These are phyloP conservation scores for Drosophila eugracilis DNA, from an alignment of 1,140 invertebrate species.

Conservation along the genomic window DNA sequence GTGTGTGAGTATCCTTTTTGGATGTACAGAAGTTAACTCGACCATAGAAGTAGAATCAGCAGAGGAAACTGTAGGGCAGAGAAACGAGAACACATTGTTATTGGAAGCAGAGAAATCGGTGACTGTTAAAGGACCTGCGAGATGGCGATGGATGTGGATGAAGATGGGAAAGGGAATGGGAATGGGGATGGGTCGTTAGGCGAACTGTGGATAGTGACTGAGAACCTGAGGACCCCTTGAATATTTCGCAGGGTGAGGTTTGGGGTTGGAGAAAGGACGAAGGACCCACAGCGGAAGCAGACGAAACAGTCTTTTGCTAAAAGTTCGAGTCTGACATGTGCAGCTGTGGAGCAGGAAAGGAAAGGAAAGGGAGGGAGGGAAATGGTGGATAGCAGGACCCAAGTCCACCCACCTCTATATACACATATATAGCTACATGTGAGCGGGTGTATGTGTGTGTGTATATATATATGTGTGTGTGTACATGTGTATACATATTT, in stretches of 20 bases:
- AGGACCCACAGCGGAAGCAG: conserved; percentile 45
- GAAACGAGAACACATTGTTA: conserved; percentile 60
- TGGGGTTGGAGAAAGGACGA: neutral
- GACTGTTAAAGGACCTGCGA: conserved; percentile 32
- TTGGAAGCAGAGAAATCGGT: conserved; percentile 53
- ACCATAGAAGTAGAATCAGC: conserved; percentile 21
- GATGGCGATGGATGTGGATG: neutral
- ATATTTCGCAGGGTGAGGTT: conserved; percentile 27
- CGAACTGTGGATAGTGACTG: conserved; percentile 53
- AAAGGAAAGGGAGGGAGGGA: conserved; percentile 1
- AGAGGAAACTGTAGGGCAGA: neutral
- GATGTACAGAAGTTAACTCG: conserved; percentile 31
- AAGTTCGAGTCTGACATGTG: conserved; percentile 79
- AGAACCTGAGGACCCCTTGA: conserved; percentile 23
- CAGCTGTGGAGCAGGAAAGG: conserved; percentile 46
- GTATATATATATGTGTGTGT: neutral
- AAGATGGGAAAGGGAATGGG: neutral
- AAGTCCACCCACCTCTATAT: conserved; percentile 28
- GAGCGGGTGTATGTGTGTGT: neutral
- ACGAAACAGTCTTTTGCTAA: conserved; percentile 74
- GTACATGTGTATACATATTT: conserved; percentile 68
- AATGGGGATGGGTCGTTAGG: conserved; percentile 43
- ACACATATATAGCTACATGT: neutral
- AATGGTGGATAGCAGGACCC: conserved; percentile 7
- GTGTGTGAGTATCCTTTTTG: conserved; percentile 3